Evolutionary conservation across 2,113 vertebrate species (phyloP), one percentile per base, ranked within the genome.

Genomic region (Cyphomyrus discorhynchus): DNA sequence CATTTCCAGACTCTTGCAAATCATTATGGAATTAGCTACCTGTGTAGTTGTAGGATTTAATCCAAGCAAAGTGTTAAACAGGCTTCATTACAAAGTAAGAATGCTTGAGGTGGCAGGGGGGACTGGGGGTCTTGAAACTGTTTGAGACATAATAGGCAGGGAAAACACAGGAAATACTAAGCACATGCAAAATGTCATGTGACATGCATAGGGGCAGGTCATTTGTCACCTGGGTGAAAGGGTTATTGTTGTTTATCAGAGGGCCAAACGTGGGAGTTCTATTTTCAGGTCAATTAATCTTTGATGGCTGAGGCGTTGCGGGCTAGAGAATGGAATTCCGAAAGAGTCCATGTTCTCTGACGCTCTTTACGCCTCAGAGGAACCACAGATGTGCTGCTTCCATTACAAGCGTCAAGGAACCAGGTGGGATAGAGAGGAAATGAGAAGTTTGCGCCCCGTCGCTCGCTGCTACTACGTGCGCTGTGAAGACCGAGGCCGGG

Each of bases 351-450:
- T 80, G 35, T 80, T 17, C 35, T 80, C 74, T 8, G 35, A n/a
- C 53, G 74, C 74, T 89, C 80, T 77, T 89, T 66, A 83, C 49
- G 77, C 47, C 47, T 80, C 74, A 80, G 35, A 49, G 31, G 21
- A 89, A 80, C 77, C 47, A 49, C 49, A 77, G 70, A 39, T 47
- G 70, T 35, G 88, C 74, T 89, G 88, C 88, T 89, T 46, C 35
- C 35, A 52, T 50, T 46, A 39, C 62, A 21, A 27, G 87, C 11
- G n/a, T 46, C 62, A 39, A 42, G 74, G 27, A 74, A 49, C 11
- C 58, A 49, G n/a, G 88, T 46, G 62, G 21, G 45, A 88, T 13
- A 39, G 62, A 49, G 46, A 88, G 62, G 56, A 49, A 49, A 74
- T 39, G 27, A 88, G 62, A 74, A n/a, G 58, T 88, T 19, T 88